Base-by-base conservation (phyloP, 1,140 invertebrate genomes). In the Tigriopus japonicus region DNA sequence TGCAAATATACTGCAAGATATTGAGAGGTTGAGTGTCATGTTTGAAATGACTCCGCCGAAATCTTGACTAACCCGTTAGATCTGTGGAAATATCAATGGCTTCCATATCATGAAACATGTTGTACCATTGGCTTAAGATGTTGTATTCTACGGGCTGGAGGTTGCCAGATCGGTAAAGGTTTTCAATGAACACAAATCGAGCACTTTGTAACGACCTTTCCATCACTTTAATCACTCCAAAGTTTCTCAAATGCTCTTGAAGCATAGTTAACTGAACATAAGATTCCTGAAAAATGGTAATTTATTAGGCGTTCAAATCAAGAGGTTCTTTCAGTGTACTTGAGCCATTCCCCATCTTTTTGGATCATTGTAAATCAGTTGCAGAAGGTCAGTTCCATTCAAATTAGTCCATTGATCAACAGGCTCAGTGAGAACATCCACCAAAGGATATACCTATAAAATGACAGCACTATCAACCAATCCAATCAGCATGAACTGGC, bases 1-100 rank as follows among this genome's bases (percentile, higher is more conserved):
- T 81, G 78, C 7, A 94, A 71, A 69, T 94, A 94, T 5, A 94
- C 88, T 90, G 71, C 28, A 74, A 75, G 45, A 63, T 58, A 10
- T 15, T 5, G 14, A 40, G 40, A 17, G n/a, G 3, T 17, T 49
- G n/a, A n/a, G n/a, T n/a, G n/a, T n/a, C n/a, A n/a, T n/a, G n/a
- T n/a, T n/a, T n/a, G n/a, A n/a, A n/a, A n/a, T n/a, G n/a, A n/a
- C n/a, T n/a, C n/a, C n/a, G n/a, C n/a, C n/a, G 2, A 49, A 49
- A 15, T 10, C 45, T 15, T 49, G 3, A 15, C n/a, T 6, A 6
- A 49, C 21, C 21, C n/a, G 45, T 21, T 6, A 21, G 45, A 12
- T 17, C n/a, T 6, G n/a, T 49, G 2, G 45, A 49, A 49, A 49
- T 10, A 12, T 21, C n/a, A 49, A 15, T 21, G 10, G 21, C 45